phyloP scores from a whole-genome alignment of 2,797 vertebrate genomes.

The Kryptolebias ocellatus region DNA sequence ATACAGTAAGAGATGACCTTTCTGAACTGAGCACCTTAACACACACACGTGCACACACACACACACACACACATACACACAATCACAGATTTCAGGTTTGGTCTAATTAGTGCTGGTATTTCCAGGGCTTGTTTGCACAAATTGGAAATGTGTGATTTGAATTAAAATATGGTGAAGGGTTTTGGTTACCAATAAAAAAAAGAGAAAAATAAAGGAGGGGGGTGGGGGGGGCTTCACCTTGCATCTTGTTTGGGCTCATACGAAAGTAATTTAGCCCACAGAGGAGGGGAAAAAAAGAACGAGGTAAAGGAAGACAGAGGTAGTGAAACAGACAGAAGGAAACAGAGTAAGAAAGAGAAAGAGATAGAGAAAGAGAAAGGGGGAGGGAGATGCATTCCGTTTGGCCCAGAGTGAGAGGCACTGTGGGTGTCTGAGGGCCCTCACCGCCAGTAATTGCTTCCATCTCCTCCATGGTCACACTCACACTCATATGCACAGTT shows the following conservation, averaged over 20 bases:
- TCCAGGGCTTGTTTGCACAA: constrained; percentile 85
- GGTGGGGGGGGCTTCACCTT: constrained; percentile 80
- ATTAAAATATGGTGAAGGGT: constrained; percentile 83
- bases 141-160: constrained; percentile 87
- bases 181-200: constrained; percentile 78
- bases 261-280: constrained; percentile 89
- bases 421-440: constrained; percentile 87
- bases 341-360: constrained; percentile 64
- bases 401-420: constrained; percentile 85
- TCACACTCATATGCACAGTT: constrained; percentile 36
- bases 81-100: constrained; percentile 62
- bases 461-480: constrained; percentile 81
- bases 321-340: constrained; percentile 65
- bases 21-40: constrained; percentile 48
- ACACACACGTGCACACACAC: background rate
- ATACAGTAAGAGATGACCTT: constrained; percentile 5
- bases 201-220: constrained; percentile 36
- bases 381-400: constrained; percentile 82
- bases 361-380: constrained; percentile 49
- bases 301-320: constrained; percentile 42
- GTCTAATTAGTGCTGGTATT: constrained; percentile 77
- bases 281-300: constrained; percentile 68
- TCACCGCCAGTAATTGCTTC: constrained; percentile 94
- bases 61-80: constrained; percentile 32
- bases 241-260: constrained; percentile 85